Evolutionary conservation across 1,140 invertebrate species (phyloP), one percentile per base, ranked within the genome.

Genomic region (Trichoplusia ni): DNA sequence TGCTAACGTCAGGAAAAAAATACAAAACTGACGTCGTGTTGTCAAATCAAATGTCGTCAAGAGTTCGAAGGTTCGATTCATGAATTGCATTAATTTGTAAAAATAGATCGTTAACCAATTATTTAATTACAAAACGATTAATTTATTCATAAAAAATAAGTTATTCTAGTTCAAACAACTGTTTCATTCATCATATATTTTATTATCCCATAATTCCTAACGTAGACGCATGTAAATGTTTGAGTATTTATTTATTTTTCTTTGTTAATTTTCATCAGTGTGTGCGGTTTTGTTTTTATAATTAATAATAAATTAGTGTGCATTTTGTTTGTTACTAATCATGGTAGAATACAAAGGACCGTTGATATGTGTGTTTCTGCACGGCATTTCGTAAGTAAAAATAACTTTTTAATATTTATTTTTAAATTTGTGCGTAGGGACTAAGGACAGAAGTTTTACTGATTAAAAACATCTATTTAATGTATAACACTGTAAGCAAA

Each of bases 361-460:
- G 8, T 40, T 79, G 5, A 67, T 82, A 59, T 78, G 69, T 63
- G 71, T 83, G 69, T 69, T 65, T 70, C 65, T 84, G 27, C 80
- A 82, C 38, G 58, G 58, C 7, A 19, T 56, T 64, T 72, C 59
- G 82, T 83, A 75, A 82, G 81, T 84, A 46, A 46, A 25, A 37
- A 47, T 29, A 29, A 47, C 13, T 29, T 11, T 42, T 21, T 16
- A 53, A 18, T 53, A 33, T 60, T 60, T 51, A 14, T 46, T 31
- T 27, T 53, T 8, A 16, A 38, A 14, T 25, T 38, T 2, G n/a
- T 8, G 7, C 5, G 1, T 18, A 23, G 1, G 2, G 44, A 14
- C 25, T 7, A 16, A 18, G 2, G 7, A 2, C 25, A 18, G 0
- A 29, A 47, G 18, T 13, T 18, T 14, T 4, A n/a, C 16, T 1